These are phyloP conservation scores for Bimastos eiseni DNA, from an alignment of 2,888 invertebrate species.

Conservation along the genomic window DNA sequence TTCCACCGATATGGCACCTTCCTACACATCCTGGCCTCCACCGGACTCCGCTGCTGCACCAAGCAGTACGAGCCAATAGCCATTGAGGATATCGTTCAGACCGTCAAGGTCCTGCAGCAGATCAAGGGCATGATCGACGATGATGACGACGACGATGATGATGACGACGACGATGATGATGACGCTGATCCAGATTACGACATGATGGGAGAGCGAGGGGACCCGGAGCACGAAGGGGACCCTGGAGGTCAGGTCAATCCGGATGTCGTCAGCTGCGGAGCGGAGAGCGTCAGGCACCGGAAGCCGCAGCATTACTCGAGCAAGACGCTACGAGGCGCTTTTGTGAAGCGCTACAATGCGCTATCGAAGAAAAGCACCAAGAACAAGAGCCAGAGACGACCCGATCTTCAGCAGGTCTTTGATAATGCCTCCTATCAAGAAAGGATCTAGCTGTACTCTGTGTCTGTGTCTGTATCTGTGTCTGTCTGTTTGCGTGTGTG, in stretches of 20 bases:
- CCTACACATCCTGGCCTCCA: constrained; percentile 93
- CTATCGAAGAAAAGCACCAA: constrained; percentile 43
- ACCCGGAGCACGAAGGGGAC: constrained; percentile 26
- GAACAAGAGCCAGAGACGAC: constrained; percentile 43
- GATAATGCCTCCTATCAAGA: constrained; percentile 43
- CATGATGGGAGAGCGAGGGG: constrained; percentile 41
- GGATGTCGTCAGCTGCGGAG: constrained; percentile 44
- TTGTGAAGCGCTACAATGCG: constrained; percentile 51
- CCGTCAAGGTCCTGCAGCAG: constrained; percentile 48
- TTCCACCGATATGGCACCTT: constrained; percentile 97
- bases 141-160: constrained; percentile 40
- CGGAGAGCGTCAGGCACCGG: constrained; percentile 41
- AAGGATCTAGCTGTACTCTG: constrained; percentile 18
- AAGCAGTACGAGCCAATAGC: constrained; percentile 49
- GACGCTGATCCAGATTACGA: constrained; percentile 45
- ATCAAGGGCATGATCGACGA: constrained; percentile 45
- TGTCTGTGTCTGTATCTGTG: not conserved
- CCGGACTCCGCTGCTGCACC: constrained; percentile 61
- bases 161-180: constrained; percentile 42
- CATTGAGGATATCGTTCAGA: constrained; percentile 48
- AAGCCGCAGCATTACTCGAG: constrained; percentile 45
- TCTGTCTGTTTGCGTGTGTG: too few species aligned
- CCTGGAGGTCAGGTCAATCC: constrained; percentile 35
- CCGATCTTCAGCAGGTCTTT: constrained; percentile 44
- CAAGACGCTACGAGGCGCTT: constrained; percentile 53